Percentiles rank a stretch among this genome's conserved stretches.
Conservation (phyloP, 2,113 vertebrate species). For the Dissostichus mawsoni region DNA sequence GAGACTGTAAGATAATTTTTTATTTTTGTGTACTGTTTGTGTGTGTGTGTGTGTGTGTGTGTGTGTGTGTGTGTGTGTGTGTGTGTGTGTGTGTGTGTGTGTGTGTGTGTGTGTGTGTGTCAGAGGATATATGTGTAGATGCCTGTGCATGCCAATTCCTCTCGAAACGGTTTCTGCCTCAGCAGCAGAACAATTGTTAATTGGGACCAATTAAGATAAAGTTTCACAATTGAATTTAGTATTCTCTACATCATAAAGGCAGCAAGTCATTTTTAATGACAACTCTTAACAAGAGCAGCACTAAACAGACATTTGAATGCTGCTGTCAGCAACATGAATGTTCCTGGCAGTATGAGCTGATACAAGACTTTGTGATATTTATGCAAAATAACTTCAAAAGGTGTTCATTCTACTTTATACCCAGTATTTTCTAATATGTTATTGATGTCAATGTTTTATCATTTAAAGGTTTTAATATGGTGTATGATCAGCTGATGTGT, state of each 20-base stretch:
- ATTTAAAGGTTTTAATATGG: not conserved
- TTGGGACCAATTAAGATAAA: slow-evolving; percentile 59
- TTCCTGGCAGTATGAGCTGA: not conserved
- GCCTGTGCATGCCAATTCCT: slow-evolving; percentile 33
- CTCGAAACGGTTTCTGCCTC: slow-evolving; percentile 19
- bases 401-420: not conserved
- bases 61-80: no score
- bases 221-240: slow-evolving; percentile 57
- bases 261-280: slow-evolving; percentile 34
- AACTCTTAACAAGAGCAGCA: slow-evolving; percentile 16
- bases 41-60: not conserved
- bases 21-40: slow-evolving; percentile 47
- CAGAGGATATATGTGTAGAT: slow-evolving; percentile 34
- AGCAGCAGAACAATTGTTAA: slow-evolving; percentile 36
- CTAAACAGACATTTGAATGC: slow-evolving; percentile 1
- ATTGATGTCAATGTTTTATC: not conserved
- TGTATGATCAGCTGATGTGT: not conserved
- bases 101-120: not conserved
- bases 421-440: not conserved
- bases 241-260: slow-evolving; percentile 36
- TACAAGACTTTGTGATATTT: not conserved
- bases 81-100: no score
- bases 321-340: not conserved
- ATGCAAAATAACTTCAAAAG: slow-evolving; percentile 11
- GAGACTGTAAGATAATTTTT: slow-evolving; percentile 43